phyloP scores from a whole-genome alignment of 2,797 vertebrate genomes.

The Anomalospiza imberbis region DNA sequence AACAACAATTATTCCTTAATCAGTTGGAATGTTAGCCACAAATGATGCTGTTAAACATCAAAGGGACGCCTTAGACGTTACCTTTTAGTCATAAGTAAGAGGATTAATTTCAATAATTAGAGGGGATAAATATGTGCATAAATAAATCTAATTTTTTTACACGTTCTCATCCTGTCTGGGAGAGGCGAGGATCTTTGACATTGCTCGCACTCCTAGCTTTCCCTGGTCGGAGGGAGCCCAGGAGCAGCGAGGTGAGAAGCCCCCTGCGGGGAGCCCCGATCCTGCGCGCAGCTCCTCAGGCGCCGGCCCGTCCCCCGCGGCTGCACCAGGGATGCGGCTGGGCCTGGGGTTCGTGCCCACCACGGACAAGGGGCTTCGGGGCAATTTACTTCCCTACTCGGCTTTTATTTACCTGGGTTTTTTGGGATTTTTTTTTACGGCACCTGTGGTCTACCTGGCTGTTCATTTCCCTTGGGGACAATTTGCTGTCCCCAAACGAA shows the following conservation, averaged over 20 bases:
- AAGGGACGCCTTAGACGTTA: constrained; percentile 73
- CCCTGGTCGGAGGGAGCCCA: not conserved
- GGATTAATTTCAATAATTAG: constrained; percentile 81
- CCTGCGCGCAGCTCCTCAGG: not conserved
- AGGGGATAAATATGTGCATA: constrained; percentile 78
- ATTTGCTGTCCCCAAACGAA: not conserved
- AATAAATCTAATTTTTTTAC: constrained; percentile 66
- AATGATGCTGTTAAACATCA: constrained; percentile 77
- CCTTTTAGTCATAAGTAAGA: constrained; percentile 80
- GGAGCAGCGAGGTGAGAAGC: not conserved
- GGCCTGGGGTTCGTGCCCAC: not conserved
- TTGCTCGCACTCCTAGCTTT: not conserved
- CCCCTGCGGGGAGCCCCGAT: not conserved
- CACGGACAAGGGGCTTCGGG: not conserved
- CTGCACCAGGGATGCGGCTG: not conserved
- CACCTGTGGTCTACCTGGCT: not conserved
- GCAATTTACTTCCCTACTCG: not conserved
- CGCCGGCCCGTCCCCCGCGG: not conserved
- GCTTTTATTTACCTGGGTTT: not conserved
- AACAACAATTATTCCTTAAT: constrained; percentile 79
- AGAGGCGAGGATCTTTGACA: not conserved
- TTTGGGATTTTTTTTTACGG: not conserved
- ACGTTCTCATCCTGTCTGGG: constrained; percentile 21
- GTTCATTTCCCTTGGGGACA: not conserved
- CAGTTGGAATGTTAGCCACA: constrained; percentile 75